A percentile compares a stretch with the other conserved stretches of the same genome.
phyloP scores from a whole-genome alignment of 2,797 vertebrate genomes.

The Hoplostethus atlanticus region DNA sequence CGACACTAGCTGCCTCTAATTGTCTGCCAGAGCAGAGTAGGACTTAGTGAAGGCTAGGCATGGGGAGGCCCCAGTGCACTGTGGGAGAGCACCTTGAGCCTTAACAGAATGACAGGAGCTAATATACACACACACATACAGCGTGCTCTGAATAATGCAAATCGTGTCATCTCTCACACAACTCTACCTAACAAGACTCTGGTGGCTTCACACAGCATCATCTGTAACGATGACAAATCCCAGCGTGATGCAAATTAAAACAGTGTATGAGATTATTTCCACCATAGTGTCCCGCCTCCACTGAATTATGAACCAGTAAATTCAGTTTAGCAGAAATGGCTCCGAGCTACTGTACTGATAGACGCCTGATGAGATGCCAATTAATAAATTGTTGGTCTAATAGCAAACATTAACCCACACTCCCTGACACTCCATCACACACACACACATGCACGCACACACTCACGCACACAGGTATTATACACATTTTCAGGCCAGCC shows the following conservation, averaged over 20 bases:
- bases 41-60: conserved; percentile 49
- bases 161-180: conserved; percentile 77
- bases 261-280: conserved; percentile 77
- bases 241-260: conserved; percentile 82
- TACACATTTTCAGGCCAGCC: conserved; percentile 29
- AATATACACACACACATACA: conserved; percentile 69
- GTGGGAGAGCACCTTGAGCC: conserved; percentile 67
- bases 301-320: conserved; percentile 70
- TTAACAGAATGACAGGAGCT: conserved; percentile 74
- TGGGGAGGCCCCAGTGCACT: conserved; percentile 54
- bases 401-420: conserved; percentile 55
- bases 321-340: conserved; percentile 54
- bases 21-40: conserved; percentile 57
- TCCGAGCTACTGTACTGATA: conserved; percentile 51
- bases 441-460: conserved; percentile 4
- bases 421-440: conserved; percentile 42
- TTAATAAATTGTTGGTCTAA: conserved; percentile 61
- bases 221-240: conserved; percentile 80
- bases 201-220: conserved; percentile 76
- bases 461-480: conserved; percentile 4
- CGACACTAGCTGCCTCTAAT: conserved; percentile 66
- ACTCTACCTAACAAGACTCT: conserved; percentile 83
- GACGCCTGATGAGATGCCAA: conserved; percentile 38
- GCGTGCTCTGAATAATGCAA: conserved; percentile 79
- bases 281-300: conserved; percentile 55